A percentile compares a stretch with the other conserved stretches of the same genome.
These are phyloP conservation scores for Acinonyx jubatus DNA, from an alignment of 2,113 vertebrate genomes.

Conservation along the genomic window DNA sequence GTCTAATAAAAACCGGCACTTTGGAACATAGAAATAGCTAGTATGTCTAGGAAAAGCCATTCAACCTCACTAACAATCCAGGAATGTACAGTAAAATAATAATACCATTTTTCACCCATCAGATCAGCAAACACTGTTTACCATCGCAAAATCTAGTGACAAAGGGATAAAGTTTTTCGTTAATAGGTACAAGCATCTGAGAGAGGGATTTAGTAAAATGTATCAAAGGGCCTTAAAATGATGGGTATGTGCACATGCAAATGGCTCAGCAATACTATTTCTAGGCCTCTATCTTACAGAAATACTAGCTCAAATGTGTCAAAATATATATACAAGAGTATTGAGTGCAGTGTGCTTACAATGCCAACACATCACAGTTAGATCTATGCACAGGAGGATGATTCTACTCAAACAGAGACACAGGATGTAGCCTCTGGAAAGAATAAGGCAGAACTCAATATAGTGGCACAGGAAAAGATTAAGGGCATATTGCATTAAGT, in stretches of 20 bases:
- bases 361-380: not conserved
- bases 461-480: not conserved
- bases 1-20: conserved; percentile 28
- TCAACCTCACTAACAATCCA: not conserved
- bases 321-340: not conserved
- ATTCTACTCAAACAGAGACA: not conserved
- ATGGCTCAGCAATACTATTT: not conserved
- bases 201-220: not conserved
- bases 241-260: not conserved
- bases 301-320: not conserved
- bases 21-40: not conserved
- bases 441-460: not conserved
- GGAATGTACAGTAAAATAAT: conserved; percentile 28
- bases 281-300: not conserved
- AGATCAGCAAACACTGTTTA: not conserved
- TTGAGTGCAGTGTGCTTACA: not conserved
- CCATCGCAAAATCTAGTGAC: not conserved
- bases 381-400: not conserved
- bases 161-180: not conserved
- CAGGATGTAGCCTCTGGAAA: not conserved
- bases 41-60: not conserved
- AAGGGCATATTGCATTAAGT: not conserved
- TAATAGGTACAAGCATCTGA: not conserved
- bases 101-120: not conserved
- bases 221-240: not conserved